phyloP scores from a whole-genome alignment of 2,113 vertebrate genomes.

The Mystacornis crossleyi region DNA sequence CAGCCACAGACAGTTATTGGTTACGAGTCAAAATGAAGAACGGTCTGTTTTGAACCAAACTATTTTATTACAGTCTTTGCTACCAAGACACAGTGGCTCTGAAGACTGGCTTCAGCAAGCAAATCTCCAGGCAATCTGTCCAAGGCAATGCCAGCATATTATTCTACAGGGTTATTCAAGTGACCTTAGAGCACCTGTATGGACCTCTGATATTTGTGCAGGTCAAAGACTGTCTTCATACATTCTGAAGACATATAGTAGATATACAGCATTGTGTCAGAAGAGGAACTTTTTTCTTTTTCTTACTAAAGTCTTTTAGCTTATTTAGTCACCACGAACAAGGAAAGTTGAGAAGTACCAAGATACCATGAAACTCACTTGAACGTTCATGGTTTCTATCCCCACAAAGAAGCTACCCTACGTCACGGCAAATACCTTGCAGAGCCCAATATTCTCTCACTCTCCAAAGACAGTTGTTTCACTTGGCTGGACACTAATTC shows the following conservation, averaged over 20 bases:
- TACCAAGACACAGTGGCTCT: slow-evolving; percentile 19
- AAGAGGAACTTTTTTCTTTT: not conserved
- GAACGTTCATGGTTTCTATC: fast-evolving
- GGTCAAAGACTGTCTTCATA: slow-evolving; percentile 45
- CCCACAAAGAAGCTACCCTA: not conserved
- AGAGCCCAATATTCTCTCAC: not conserved
- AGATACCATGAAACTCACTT: not conserved
- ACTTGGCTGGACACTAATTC: not conserved
- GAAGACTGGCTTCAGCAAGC: slow-evolving; percentile 39
- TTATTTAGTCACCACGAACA: not conserved
- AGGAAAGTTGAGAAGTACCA: not conserved
- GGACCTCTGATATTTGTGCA: slow-evolving; percentile 47
- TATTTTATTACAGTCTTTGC: slow-evolving; percentile 59
- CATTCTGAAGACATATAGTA: not conserved
- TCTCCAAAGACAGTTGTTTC: not conserved
- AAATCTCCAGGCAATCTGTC: slow-evolving; percentile 23
- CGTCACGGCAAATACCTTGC: not conserved
- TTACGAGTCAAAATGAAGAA: slow-evolving; percentile 60
- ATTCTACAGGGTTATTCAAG: slow-evolving; percentile 14
- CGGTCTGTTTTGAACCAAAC: slow-evolving; percentile 24
- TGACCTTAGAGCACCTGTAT: slow-evolving; percentile 27
- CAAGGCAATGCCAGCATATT: slow-evolving; percentile 32
- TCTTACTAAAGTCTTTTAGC: not conserved
- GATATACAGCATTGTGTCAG: not conserved
- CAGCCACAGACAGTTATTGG: slow-evolving; percentile 50